Evolutionary conservation across 1,140 invertebrate species (phyloP).

Genomic region (Aphidius ervi): DNA sequence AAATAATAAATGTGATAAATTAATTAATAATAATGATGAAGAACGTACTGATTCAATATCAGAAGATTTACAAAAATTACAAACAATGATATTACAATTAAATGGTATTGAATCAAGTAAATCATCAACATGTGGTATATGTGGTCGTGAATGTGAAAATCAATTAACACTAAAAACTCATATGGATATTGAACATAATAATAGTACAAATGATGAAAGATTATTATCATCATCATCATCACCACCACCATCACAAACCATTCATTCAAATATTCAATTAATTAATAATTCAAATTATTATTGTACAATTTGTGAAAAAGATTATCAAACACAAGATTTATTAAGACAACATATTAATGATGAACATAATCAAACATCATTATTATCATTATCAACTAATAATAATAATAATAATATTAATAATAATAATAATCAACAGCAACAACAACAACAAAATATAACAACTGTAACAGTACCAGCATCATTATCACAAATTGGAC

Average conservation of each 20-base stretch:
- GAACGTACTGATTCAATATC: conserved; percentile 59
- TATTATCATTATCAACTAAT: too few relatives aligned
- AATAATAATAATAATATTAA: background rate
- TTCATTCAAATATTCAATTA: too few relatives aligned
- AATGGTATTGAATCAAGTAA: conserved; percentile 68
- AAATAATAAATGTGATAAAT: conserved; percentile 46
- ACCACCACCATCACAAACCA: too few relatives aligned
- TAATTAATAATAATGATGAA: conserved; percentile 35
- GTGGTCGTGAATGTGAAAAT: conserved; percentile 61
- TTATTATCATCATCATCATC: conserved; percentile 26
- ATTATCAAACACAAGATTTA: conserved; percentile 53
- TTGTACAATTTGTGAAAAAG: conserved; percentile 59
- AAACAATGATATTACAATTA: conserved; percentile 87
- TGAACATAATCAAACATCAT: conserved; percentile 48
- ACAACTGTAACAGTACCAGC: conserved; percentile 24
- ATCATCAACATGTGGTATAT: conserved; percentile 57
- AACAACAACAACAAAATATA: too few relatives aligned
- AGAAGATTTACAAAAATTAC: conserved; percentile 80
- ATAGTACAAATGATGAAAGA: conserved; percentile 31
- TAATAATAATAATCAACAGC: too few relatives aligned
- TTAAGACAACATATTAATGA: conserved; percentile 59
- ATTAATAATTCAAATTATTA: too few relatives aligned
- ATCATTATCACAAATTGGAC: conserved; percentile 23
- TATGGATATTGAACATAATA: conserved; percentile 59
- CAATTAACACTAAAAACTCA: conserved; percentile 58